phyloP scores from a whole-genome alignment of 2,797 vertebrate species.

The Nasua narica region DNA sequence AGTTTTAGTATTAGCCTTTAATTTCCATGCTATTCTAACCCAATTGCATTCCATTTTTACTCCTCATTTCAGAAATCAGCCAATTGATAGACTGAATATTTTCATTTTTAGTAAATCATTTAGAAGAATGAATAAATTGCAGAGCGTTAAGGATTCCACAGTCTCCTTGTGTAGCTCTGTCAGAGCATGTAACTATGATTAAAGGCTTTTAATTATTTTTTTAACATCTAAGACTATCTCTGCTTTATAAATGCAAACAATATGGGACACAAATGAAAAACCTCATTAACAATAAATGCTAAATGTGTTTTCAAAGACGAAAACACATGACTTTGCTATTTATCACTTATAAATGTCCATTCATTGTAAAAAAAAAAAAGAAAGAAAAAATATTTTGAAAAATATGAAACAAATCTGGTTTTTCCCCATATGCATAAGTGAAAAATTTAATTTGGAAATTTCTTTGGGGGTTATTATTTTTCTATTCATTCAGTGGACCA shows the following conservation, averaged over 20 bases:
- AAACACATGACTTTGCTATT: neutral
- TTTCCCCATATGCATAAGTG: neutral
- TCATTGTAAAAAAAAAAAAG: neutral
- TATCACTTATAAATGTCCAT: neutral
- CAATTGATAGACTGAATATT: neutral
- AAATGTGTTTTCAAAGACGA: neutral
- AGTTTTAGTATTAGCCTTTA: too few species aligned
- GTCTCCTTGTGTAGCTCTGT: neutral
- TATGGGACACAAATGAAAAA: neutral
- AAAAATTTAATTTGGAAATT: neutral
- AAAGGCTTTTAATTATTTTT: neutral
- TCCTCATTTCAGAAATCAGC: neutral
- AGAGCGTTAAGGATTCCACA: neutral
- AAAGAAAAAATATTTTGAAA: neutral
- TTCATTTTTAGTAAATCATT: neutral
- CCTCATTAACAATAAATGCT: neutral
- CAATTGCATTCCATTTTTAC: neutral
- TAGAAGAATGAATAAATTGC: neutral
- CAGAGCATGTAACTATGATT: neutral
- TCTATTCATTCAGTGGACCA: neutral
- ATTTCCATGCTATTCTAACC: neutral
- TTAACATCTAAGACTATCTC: neutral
- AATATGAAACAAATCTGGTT: neutral
- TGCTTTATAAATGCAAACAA: neutral
- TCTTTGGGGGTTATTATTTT: neutral